Evolutionary conservation across 2,888 invertebrate genomes (phyloP).

Genomic region (Noctua fimbriata): DNA sequence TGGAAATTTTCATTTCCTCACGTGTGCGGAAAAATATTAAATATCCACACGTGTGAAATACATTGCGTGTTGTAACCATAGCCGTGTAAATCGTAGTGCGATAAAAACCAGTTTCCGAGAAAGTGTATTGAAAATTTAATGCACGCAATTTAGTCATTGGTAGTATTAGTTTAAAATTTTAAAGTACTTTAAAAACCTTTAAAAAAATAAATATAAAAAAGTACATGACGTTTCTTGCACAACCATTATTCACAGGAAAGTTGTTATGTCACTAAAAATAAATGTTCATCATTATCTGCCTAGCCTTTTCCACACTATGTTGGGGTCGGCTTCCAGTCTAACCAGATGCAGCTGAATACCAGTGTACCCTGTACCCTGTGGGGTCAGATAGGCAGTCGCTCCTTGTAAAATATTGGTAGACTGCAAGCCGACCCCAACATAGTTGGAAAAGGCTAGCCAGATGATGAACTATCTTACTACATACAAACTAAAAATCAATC

Average conservation of each 20-base stretch:
- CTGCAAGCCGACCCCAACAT: not conserved
- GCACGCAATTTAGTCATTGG: not conserved
- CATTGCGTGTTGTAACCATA: no score
- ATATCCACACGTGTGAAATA: no score
- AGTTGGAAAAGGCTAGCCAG: not conserved
- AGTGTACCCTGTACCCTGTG: not conserved
- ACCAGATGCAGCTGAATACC: not conserved
- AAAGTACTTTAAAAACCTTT: not conserved
- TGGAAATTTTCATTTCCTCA: no score
- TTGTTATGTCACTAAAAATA: not conserved
- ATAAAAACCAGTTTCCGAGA: no score
- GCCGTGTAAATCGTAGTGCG: no score
- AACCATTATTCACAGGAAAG: slow-evolving; percentile 37
- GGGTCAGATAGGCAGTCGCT: no score
- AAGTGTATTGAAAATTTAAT: no score
- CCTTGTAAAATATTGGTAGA: not conserved
- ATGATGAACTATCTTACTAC: not conserved
- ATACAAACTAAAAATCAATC: no score
- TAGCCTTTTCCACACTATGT: not conserved
- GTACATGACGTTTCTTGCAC: slow-evolving; percentile 29
- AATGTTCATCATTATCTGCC: not conserved
- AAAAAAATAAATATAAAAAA: slow-evolving; percentile 16
- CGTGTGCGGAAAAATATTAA: no score
- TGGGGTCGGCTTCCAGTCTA: not conserved
- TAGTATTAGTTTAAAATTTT: not conserved